Evolutionary conservation across 2,888 invertebrate genomes (phyloP), one percentile per base, ranked within the genome.

Genomic region (Athrips mouffetella): DNA sequence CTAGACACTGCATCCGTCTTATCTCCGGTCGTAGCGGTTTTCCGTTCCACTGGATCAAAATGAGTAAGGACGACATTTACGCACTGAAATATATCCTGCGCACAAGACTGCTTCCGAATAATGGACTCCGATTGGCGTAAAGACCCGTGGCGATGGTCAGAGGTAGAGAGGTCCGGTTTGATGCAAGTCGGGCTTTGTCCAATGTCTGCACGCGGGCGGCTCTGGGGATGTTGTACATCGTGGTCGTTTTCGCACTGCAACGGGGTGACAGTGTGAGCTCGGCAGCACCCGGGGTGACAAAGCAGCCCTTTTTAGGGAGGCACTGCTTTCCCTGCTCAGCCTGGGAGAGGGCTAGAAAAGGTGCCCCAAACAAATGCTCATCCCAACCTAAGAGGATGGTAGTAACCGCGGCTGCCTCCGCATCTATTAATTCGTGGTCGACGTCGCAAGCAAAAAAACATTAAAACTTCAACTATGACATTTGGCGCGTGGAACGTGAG

Each of bases 271-370:
- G 51, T 1, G 49, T 8, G 35, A 47, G 42, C 44, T 55, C 50
- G 59, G 55, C 52, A 60, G 55, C 60, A 54, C 53, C 45, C 16
- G 1, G 8, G 10, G 30, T 35, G 54, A 52, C 52, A 50, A 47
- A 55, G 53, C 54, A 55, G 53, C 51, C 49, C 57, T 59, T 37
- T 62, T 62, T 35, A 60, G 55, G 47, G 55, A 52, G 49, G 53
- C 58, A 51, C 59, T 60, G 56, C 59, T 60, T 52, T 29, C n/a
- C n/a, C n/a, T n/a, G n/a, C n/a, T n/a, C n/a, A n/a, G n/a, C n/a
- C n/a, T n/a, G n/a, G n/a, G n/a, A 55, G 37, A 25, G 57, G 51
- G 40, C 56, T 57, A 57, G 60, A 61, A n/a, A n/a, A n/a, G n/a
- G n/a, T n/a, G n/a, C n/a, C n/a, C n/a, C n/a, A n/a, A n/a, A n/a